phyloP scores from a whole-genome alignment of 2,113 vertebrate genomes.

The Trochalopteron elliotii region DNA sequence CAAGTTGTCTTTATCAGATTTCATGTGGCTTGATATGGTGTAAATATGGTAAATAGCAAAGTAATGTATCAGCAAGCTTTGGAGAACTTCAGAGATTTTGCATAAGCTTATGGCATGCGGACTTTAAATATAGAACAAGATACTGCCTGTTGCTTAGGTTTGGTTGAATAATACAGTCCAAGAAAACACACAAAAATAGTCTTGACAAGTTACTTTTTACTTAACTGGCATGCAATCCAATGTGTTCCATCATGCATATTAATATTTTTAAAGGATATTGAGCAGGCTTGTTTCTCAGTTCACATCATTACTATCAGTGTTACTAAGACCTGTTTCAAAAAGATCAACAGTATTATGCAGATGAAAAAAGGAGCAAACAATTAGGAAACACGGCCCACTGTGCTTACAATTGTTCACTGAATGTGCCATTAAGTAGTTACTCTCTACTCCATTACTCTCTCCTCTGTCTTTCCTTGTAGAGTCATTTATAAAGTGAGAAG shows the following conservation, averaged over 20 bases:
- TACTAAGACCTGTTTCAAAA: neutral
- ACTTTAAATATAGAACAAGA: slow-evolving; percentile 3
- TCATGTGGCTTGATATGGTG: neutral
- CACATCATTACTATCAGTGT: neutral
- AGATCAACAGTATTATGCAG: neutral
- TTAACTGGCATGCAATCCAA: neutral
- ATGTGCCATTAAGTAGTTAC: neutral
- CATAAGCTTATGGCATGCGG: neutral
- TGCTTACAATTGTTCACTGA: neutral
- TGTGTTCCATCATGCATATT: neutral
- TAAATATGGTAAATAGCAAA: neutral
- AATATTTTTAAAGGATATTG: neutral
- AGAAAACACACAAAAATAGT: neutral
- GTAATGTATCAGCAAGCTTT: neutral
- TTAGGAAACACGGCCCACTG: neutral
- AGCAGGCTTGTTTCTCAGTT: neutral
- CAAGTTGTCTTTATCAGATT: neutral
- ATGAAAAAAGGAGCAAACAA: neutral
- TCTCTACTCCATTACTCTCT: neutral
- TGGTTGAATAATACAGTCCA: neutral
- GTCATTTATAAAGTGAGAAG: neutral
- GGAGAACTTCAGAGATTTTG: neutral
- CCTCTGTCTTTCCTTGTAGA: neutral
- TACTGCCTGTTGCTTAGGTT: neutral
- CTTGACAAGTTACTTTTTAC: neutral